phyloP scores from a whole-genome alignment of 2,797 vertebrate species.

The Chloroceryle amazona region DNA sequence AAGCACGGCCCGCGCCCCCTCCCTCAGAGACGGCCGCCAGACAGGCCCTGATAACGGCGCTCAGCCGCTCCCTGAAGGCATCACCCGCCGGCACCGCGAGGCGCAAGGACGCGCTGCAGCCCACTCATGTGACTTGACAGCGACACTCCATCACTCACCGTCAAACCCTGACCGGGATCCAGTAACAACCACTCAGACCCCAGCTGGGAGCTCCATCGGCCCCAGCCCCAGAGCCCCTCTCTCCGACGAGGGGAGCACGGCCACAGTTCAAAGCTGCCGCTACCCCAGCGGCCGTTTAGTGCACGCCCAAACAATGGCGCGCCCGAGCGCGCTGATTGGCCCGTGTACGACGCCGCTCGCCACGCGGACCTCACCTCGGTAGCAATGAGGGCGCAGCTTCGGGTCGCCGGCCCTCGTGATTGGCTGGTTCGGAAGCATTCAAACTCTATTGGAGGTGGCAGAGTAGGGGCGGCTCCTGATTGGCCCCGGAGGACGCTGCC shows the following conservation, averaged over 20 bases:
- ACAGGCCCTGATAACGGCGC: fast-evolving
- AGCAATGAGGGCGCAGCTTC: not conserved
- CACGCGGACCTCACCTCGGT: fast-evolving
- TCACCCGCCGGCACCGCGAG: fast-evolving
- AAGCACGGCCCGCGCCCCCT: not conserved
- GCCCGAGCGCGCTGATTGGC: not conserved
- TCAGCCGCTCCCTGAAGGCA: fast-evolving
- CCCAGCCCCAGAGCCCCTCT: fast-evolving
- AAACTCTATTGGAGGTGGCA: not conserved
- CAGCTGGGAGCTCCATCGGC: not conserved
- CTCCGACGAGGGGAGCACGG: fast-evolving
- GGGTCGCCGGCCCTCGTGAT: fast-evolving
- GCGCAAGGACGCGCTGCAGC: too few relatives aligned
- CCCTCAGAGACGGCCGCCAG: not conserved
- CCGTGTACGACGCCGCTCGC: fast-evolving
- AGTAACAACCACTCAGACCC: too few relatives aligned
- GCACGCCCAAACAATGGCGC: fast-evolving
- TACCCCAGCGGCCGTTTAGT: not conserved
- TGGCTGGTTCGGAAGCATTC: constrained; percentile 26
- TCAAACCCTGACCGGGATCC: not conserved
- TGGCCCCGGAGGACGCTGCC: too few relatives aligned
- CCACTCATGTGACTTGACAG: too few relatives aligned
- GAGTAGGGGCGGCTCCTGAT: too few relatives aligned
- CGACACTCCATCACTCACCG: too few relatives aligned
- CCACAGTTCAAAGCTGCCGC: not conserved